These are phyloP conservation scores for Sinopyrophorus schimmeli DNA, from an alignment of 2,888 invertebrate species.

Conservation along the genomic window DNA sequence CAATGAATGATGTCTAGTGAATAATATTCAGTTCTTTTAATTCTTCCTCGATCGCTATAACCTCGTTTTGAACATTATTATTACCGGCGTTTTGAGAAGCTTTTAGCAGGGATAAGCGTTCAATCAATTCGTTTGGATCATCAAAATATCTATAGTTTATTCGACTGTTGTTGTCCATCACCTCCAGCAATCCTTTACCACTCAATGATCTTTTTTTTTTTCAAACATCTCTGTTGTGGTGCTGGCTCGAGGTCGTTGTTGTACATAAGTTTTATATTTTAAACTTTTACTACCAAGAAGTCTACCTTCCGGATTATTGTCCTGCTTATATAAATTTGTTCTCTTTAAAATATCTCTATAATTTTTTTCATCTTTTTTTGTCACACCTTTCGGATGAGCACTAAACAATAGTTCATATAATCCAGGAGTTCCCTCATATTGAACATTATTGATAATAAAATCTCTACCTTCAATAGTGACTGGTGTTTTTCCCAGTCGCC, in stretches of 20 bases:
- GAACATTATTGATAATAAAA: conserved; percentile 4
- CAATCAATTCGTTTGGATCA: conserved; percentile 13
- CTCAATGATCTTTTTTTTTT: too few species aligned
- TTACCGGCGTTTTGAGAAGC: conserved; percentile 14
- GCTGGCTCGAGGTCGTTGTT: conserved; percentile 7
- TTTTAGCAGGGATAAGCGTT: conserved; percentile 11
- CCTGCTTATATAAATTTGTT: conserved; percentile 20
- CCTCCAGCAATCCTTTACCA: too few species aligned
- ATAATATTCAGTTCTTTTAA: conserved; percentile 12
- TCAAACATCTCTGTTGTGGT: too few species aligned
- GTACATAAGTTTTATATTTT: conserved; percentile 30
- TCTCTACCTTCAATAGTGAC: conserved; percentile 10
- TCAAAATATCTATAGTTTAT: conserved; percentile 13
- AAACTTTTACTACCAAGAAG: conserved; percentile 11
- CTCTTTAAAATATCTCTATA: conserved; percentile 22
- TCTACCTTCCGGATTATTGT: conserved; percentile 12
- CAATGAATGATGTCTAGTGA: neutral
- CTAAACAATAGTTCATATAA: conserved; percentile 25
- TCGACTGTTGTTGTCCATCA: conserved; percentile 2
- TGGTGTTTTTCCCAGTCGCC: too few species aligned
- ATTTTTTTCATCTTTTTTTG: conserved; percentile 17
- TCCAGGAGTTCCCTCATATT: conserved; percentile 24
- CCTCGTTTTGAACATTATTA: conserved; percentile 16
- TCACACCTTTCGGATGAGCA: conserved; percentile 15
- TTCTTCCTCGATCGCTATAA: conserved; percentile 18